phyloP scores from a whole-genome alignment of 2,797 vertebrate species.

The Emys orbicularis region DNA sequence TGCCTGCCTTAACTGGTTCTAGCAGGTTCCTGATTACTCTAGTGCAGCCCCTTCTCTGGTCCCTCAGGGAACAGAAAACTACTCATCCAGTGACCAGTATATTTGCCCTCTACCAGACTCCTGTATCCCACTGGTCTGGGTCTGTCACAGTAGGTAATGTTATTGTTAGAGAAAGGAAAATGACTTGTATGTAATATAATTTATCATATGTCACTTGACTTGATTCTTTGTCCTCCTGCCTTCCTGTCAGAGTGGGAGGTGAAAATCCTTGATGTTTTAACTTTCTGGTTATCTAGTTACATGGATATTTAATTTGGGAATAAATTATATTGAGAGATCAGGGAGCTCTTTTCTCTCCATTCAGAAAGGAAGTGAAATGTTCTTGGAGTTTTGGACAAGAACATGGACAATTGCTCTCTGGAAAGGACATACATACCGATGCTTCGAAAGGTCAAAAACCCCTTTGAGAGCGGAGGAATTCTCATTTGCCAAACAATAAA shows the following conservation, averaged over 20 bases:
- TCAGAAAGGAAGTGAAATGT: constrained; percentile 31
- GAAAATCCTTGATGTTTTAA: not conserved
- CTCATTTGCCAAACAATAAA: not conserved
- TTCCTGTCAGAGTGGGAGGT: not conserved
- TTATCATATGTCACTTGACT: not conserved
- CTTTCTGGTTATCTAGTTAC: not conserved
- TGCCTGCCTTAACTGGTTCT: too few species aligned
- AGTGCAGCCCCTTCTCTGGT: too few species aligned
- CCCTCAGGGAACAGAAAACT: too few species aligned
- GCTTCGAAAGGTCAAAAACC: constrained; percentile 50
- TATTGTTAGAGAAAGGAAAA: not conserved
- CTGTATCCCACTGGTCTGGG: too few species aligned
- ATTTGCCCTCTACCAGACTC: too few species aligned
- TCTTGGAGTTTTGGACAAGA: constrained; percentile 18
- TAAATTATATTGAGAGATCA: constrained; percentile 30
- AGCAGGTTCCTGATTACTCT: too few species aligned
- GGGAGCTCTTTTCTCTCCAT: constrained; percentile 17
- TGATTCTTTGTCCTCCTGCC: constrained; percentile 26
- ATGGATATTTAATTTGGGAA: not conserved
- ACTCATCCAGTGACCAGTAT: too few species aligned
- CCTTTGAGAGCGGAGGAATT: constrained; percentile 19
- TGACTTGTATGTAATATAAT: rapidly evolving
- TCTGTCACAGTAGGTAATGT: not conserved
- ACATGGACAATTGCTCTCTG: not conserved
- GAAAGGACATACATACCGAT: not conserved